Percentiles rank a stretch among this genome's conserved stretches.
phyloP scores from a whole-genome alignment of 2,113 vertebrate genomes.

The Mesitornis unicolor region DNA sequence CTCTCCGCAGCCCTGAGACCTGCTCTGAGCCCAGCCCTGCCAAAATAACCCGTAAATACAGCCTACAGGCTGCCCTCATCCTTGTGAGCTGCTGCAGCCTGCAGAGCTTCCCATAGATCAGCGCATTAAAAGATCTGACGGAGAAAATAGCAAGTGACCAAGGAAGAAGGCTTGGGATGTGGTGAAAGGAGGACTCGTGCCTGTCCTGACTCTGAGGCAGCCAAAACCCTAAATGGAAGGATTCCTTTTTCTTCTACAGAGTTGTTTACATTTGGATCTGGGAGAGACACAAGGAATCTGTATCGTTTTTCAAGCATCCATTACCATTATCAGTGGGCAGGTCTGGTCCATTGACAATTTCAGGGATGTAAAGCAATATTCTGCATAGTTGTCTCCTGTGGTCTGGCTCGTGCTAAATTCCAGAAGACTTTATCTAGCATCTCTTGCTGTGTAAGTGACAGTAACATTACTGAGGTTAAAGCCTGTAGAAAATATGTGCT shows the following conservation, averaged over 20 bases:
- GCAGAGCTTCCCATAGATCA: fast-evolving
- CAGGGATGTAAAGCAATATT: too few species aligned
- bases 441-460: neutral
- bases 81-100: neutral
- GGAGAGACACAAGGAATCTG: neutral
- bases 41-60: fast-evolving
- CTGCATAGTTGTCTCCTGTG: neutral
- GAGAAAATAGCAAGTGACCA: neutral
- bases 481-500: neutral
- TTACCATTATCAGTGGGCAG: neutral
- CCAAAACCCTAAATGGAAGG: neutral
- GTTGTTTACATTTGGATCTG: neutral
- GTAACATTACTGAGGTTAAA: neutral
- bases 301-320: neutral
- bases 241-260: neutral
- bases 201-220: neutral
- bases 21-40: neutral
- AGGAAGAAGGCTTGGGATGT: neutral
- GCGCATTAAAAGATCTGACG: fast-evolving
- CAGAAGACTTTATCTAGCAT: neutral
- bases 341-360: fast-evolving
- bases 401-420: neutral
- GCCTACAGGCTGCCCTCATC: neutral
- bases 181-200: neutral
- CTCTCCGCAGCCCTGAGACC: neutral